A percentile compares a stretch with the other conserved stretches of the same genome.
Evolutionary conservation across 2,797 vertebrate genomes (phyloP).

Genomic region (Rhadinocentrus ornatus): DNA sequence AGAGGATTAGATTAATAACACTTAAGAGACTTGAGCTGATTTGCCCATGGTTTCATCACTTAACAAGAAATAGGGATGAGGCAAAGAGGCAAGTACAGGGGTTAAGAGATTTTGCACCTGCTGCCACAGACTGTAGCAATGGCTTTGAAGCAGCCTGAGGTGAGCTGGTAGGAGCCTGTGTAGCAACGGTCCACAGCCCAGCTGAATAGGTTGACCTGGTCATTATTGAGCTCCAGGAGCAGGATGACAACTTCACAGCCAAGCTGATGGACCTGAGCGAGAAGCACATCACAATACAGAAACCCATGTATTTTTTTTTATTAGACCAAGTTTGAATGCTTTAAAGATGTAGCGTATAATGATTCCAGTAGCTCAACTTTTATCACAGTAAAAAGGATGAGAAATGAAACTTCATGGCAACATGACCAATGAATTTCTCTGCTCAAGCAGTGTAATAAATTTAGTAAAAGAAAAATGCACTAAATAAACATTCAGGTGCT

Average conservation of each 20-base stretch:
- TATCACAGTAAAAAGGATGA: conserved; percentile 14
- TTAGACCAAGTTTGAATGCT: conserved; percentile 17
- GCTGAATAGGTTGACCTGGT: conserved; percentile 97
- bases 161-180: conserved; percentile 94
- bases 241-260: conserved; percentile 97
- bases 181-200: conserved; percentile 99
- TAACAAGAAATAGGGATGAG: conserved; percentile 12
- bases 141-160: conserved; percentile 97
- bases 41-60: conserved; percentile 24
- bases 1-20: conserved; percentile 34
- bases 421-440: conserved; percentile 12
- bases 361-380: conserved; percentile 25
- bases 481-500: too few species aligned
- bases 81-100: neutral
- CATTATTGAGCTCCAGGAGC: conserved; percentile 93
- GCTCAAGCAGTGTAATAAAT: conserved; percentile 12
- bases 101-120: conserved; percentile 83
- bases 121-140: conserved; percentile 95
- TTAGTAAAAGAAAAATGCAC: conserved; percentile 14
- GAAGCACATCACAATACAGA: conserved; percentile 15
- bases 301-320: neutral
- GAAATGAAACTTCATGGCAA: conserved; percentile 24
- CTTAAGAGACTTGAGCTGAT: conserved; percentile 24
- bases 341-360: conserved; percentile 1
- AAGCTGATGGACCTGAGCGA: conserved; percentile 92